A percentile compares a stretch with the other conserved stretches of the same genome.
These are phyloP conservation scores for Gisinianus flammeolus DNA, from an alignment of 2,888 invertebrate genomes.

Conservation along the genomic window DNA sequence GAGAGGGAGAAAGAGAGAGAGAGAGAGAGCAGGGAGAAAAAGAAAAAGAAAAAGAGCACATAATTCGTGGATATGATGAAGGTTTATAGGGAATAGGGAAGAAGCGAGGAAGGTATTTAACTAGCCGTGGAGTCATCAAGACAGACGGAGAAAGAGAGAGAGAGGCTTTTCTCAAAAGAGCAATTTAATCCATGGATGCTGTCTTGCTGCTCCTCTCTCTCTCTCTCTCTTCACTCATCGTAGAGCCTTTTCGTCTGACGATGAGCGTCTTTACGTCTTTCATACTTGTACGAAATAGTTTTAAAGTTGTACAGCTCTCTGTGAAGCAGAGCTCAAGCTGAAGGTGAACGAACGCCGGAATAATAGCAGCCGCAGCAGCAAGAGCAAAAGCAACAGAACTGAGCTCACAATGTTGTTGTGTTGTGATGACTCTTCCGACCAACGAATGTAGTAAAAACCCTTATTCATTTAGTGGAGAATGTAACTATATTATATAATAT, in stretches of 20 bases:
- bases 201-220: constrained; percentile 8
- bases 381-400: too few relatives aligned
- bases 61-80: constrained; percentile 22
- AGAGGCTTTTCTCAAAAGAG: constrained; percentile 32
- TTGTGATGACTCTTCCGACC: not conserved
- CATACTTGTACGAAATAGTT: too few relatives aligned
- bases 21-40: not conserved
- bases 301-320: too few relatives aligned
- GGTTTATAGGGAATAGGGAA: not conserved
- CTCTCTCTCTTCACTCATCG: constrained; percentile 4
- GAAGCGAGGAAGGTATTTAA: constrained; percentile 34
- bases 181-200: constrained; percentile 35
- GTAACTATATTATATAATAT: not conserved
- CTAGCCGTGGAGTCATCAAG: constrained; percentile 31
- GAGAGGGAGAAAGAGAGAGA: not conserved
- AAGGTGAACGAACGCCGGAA: constrained; percentile 30
- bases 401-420: constrained; percentile 1
- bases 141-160: constrained; percentile 4
- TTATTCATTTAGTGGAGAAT: not conserved
- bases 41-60: constrained; percentile 15
- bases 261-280: constrained; percentile 30
- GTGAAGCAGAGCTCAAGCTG: constrained; percentile 1
- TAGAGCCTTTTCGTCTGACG: not conserved
- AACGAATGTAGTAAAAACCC: not conserved
- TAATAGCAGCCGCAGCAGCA: constrained; percentile 19